These are phyloP conservation scores for Monarcha castaneiventris DNA, from an alignment of 2,113 vertebrate species.

Conservation along the genomic window DNA sequence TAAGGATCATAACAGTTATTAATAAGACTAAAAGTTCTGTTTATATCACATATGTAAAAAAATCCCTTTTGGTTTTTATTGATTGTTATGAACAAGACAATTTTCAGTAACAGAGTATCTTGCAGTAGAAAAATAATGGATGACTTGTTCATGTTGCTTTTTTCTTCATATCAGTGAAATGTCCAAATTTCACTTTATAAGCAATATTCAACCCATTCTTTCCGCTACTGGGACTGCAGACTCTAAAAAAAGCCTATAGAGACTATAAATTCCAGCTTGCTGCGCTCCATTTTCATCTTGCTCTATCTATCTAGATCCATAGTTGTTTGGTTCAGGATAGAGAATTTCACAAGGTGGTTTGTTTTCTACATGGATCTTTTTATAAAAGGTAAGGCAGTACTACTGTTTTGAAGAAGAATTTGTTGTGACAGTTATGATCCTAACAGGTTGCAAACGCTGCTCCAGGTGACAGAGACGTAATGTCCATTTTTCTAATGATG, in stretches of 20 bases:
- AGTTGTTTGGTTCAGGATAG: background rate
- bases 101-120: background rate
- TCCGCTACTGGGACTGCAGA: background rate
- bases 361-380: background rate
- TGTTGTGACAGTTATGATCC: background rate
- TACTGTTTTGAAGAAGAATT: background rate
- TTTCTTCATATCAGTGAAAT: background rate
- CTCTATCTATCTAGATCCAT: background rate
- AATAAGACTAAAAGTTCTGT: background rate
- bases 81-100: background rate
- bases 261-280: background rate
- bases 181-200: background rate
- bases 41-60: background rate
- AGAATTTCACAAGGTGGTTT: background rate
- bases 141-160: background rate
- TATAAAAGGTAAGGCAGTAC: background rate
- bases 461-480: background rate
- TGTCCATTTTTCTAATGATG: background rate
- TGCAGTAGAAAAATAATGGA: background rate
- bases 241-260: background rate
- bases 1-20: background rate
- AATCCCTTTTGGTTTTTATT: background rate
- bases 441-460: background rate
- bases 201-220: background rate
- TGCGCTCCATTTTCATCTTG: background rate